phyloP scores from a whole-genome alignment of 2,113 vertebrate genomes.

The Epinephelus moara region DNA sequence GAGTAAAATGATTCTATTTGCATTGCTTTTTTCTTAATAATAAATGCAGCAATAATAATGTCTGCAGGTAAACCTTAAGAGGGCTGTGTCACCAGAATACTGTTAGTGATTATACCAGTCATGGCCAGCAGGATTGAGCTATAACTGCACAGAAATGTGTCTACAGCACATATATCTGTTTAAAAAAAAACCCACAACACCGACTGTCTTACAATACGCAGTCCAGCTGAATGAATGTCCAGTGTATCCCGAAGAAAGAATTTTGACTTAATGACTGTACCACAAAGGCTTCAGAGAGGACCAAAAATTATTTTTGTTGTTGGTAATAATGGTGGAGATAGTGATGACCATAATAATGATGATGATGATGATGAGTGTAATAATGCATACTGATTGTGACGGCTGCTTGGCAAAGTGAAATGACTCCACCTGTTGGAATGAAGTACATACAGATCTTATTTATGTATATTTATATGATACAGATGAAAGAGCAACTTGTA shows the following conservation, averaged over 20 bases:
- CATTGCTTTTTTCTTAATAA: not conserved
- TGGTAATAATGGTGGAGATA: constrained; percentile 1
- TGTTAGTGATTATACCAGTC: not conserved
- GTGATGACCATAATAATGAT: not conserved
- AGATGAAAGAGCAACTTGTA: constrained; percentile 20
- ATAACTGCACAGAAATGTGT: constrained; percentile 3
- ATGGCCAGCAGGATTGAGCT: not conserved
- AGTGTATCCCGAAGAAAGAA: not conserved
- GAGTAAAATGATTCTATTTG: not conserved
- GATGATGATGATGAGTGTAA: constrained; percentile 5
- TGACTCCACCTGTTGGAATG: constrained; percentile 22
- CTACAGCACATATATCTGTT: not conserved
- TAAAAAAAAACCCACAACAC: not conserved
- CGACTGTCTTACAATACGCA: not conserved
- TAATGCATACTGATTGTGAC: constrained; percentile 19
- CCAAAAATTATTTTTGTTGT: constrained; percentile 21
- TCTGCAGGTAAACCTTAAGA: not conserved
- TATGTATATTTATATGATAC: constrained; percentile 70
- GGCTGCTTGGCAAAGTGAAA: constrained; percentile 24
- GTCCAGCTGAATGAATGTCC: constrained; percentile 2
- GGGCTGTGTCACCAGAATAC: not conserved
- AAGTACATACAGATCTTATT: constrained; percentile 48
- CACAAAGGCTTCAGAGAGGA: constrained; percentile 14
- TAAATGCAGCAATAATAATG: constrained; percentile 26
- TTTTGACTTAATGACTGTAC: not conserved